A percentile compares a stretch with the other conserved stretches of the same genome.
Conservation (phyloP, 1,140 invertebrate species). For the Pseudomyrmex cubaensis region DNA sequence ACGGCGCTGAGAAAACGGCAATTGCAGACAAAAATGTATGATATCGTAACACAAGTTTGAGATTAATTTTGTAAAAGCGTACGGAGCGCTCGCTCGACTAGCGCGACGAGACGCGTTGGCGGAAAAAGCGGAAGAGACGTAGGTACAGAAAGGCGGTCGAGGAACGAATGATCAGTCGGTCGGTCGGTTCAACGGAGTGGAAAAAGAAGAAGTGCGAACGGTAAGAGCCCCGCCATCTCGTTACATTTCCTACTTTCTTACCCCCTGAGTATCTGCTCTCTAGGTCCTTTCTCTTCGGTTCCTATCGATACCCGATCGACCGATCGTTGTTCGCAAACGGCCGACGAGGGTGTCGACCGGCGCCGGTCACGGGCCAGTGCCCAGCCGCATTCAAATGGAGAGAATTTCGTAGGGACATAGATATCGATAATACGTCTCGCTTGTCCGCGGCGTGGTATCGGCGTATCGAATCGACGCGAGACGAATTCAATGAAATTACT, state of each 20-base stretch:
- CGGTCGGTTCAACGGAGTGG: conserved; percentile 29
- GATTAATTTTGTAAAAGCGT: conserved; percentile 42
- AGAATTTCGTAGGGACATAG: conserved; percentile 4
- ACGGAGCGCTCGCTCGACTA: background rate
- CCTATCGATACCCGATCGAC: conserved; percentile 38
- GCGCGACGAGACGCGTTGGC: background rate
- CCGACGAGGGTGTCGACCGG: conserved; percentile 3
- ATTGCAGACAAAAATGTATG: conserved; percentile 3
- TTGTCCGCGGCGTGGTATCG: conserved; percentile 5
- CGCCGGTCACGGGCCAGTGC: conserved; percentile 18
- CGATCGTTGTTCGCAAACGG: background rate
- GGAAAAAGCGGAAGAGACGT: conserved; percentile 12
- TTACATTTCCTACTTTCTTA: conserved; percentile 32
- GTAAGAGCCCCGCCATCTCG: conserved; percentile 2
- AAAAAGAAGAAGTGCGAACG: conserved; percentile 24
- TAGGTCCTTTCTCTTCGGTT: background rate
- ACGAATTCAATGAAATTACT: conserved; percentile 47
- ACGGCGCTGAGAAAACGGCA: conserved; percentile 31
- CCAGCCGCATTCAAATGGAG: conserved; percentile 20
- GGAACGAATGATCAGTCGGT: background rate
- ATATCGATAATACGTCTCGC: conserved; percentile 36
- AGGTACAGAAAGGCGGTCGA: background rate
- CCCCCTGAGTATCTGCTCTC: background rate
- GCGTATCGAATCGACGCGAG: conserved; percentile 33
- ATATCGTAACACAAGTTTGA: conserved; percentile 38